Conservation (phyloP, 2,113 vertebrate species). For the Prinia subflava region DNA sequence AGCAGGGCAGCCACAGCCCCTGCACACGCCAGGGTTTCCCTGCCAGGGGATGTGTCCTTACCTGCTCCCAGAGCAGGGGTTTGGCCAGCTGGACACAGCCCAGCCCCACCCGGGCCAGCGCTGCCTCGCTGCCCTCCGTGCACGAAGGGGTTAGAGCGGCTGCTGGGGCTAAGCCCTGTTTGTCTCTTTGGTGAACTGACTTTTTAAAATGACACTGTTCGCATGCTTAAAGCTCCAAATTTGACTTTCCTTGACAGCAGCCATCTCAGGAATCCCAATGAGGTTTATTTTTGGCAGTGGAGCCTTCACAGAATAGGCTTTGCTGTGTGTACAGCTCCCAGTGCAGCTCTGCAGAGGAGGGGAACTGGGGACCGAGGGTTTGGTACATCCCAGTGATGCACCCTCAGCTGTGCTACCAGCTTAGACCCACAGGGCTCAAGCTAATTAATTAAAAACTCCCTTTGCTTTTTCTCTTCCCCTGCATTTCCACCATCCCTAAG, state of each 20-base stretch:
- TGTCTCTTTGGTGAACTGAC: conserved; percentile 45
- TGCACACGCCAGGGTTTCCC: accelerated
- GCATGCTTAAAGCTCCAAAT: conserved; percentile 44
- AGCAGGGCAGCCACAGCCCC: not conserved
- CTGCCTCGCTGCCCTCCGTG: not conserved
- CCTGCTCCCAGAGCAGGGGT: not conserved
- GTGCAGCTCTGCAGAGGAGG: not conserved
- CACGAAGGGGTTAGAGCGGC: not conserved
- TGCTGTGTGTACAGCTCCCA: not conserved
- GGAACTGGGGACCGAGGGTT: not conserved
- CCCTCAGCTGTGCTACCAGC: not conserved
- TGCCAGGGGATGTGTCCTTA: accelerated
- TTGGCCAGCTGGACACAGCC: not conserved
- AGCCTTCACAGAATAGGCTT: not conserved
- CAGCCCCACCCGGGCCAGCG: not conserved
- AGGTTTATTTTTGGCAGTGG: conserved; percentile 40
- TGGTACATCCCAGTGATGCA: not conserved
- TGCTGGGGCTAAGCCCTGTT: conserved; percentile 37
- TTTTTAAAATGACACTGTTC: conserved; percentile 48
- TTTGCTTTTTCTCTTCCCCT: not conserved
- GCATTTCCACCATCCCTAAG: not conserved
- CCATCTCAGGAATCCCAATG: conserved; percentile 51
- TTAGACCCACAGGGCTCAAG: not conserved
- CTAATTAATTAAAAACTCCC: not conserved
- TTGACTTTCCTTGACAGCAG: conserved; percentile 62